phyloP scores from a whole-genome alignment of 2,113 vertebrate genomes.

The Grammomys surdaster region DNA sequence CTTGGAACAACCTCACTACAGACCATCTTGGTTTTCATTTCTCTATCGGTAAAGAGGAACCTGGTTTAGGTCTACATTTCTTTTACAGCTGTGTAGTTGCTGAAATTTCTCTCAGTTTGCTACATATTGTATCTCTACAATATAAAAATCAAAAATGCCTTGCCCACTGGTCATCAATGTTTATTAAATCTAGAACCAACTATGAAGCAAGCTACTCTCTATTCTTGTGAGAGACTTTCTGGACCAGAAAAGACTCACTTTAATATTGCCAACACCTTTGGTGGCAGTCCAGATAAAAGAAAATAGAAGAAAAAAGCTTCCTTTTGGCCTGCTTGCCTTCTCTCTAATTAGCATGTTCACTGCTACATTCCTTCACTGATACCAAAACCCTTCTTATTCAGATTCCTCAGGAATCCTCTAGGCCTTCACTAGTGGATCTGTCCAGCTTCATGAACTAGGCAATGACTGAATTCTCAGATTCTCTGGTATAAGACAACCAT shows the following conservation, averaged over 20 bases:
- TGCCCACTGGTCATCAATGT: background rate
- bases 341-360: background rate
- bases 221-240: background rate
- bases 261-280: background rate
- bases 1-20: background rate
- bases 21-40: background rate
- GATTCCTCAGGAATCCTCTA: background rate
- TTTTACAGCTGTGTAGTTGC: background rate
- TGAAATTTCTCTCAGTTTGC: background rate
- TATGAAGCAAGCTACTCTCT: background rate
- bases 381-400: background rate
- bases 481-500: background rate
- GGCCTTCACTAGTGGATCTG: background rate
- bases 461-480: background rate
- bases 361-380: background rate
- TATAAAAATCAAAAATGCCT: background rate
- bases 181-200: background rate
- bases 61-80: background rate
- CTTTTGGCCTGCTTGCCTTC: background rate
- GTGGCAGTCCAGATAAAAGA: background rate
- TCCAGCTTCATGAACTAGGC: too few relatives aligned
- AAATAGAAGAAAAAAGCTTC: background rate
- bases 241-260: background rate
- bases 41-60: background rate
- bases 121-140: background rate